These are phyloP conservation scores for Mythimna lalbum DNA, from an alignment of 2,888 invertebrate genomes.

Conservation along the genomic window DNA sequence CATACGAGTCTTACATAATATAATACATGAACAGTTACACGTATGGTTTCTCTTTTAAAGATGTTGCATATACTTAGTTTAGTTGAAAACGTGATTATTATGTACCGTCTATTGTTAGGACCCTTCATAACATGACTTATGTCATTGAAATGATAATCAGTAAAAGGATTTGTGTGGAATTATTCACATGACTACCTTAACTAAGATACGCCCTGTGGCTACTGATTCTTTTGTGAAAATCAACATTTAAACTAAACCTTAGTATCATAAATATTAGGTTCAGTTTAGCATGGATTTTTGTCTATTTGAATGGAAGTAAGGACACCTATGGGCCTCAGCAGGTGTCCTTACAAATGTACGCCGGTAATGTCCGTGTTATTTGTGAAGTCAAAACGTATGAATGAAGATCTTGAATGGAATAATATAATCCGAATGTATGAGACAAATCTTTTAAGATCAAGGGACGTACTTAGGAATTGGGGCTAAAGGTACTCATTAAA, in stretches of 20 bases:
- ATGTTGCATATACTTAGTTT: constrained; percentile 55
- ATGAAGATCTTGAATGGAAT: constrained; percentile 58
- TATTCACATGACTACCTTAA: constrained; percentile 87
- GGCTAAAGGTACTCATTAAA: constrained; percentile 29
- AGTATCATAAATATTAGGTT: constrained; percentile 41
- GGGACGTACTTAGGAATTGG: constrained; percentile 20
- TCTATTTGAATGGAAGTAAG: constrained; percentile 75
- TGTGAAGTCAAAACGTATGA: constrained; percentile 71
- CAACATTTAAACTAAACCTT: constrained; percentile 56
- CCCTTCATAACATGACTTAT: constrained; percentile 85
- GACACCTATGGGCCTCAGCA: constrained; percentile 87
- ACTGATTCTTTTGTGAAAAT: constrained; percentile 66
- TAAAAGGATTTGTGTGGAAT: constrained; percentile 88
- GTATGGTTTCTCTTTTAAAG: constrained; percentile 41
- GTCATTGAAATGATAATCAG: constrained; percentile 90
- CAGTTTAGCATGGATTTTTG: constrained; percentile 49
- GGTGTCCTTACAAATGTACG: constrained; percentile 81
- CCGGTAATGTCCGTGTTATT: constrained; percentile 81
- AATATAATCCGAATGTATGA: constrained; percentile 51
- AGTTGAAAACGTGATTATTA: constrained; percentile 64
- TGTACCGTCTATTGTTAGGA: constrained; percentile 72
- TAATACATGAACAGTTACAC: constrained; percentile 26
- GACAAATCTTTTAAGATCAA: constrained; percentile 55
- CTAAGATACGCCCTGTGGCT: constrained; percentile 90
- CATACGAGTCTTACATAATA: constrained; percentile 33